These are phyloP conservation scores for Miltochrista miniata DNA, from an alignment of 2,888 invertebrate species.

Conservation along the genomic window DNA sequence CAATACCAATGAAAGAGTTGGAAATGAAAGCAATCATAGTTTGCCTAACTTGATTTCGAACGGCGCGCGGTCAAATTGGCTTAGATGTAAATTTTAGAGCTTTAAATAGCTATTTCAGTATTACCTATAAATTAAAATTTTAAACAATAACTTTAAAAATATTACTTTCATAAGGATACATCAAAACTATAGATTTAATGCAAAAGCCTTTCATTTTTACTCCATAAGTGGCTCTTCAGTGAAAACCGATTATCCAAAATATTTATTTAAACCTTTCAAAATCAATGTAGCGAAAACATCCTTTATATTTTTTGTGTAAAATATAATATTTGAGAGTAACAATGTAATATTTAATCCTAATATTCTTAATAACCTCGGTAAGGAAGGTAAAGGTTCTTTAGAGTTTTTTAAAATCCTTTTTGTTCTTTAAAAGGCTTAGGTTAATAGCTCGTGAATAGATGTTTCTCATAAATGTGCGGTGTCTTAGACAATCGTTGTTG, in stretches of 20 bases:
- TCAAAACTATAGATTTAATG: no score
- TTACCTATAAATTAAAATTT: background rate
- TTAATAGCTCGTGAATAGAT: conserved; percentile 43
- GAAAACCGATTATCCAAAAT: conserved; percentile 63
- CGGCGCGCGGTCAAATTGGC: no score
- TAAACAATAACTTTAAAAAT: background rate
- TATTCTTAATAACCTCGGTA: conserved; percentile 22
- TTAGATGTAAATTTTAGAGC: no score
- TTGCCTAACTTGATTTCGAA: no score
- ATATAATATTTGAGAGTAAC: conserved; percentile 22
- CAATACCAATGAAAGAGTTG: no score
- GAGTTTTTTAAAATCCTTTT: conserved; percentile 17
- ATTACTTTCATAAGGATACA: background rate
- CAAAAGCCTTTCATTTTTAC: background rate
- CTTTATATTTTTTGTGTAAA: conserved; percentile 12
- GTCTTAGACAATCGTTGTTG: conserved; percentile 35
- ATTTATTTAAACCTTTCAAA: conserved; percentile 55
- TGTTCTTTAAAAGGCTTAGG: conserved; percentile 20
- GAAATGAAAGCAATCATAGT: no score
- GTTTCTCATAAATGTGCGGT: conserved; percentile 39
- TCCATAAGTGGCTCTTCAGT: conserved; percentile 32
- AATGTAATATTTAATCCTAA: conserved; percentile 33
- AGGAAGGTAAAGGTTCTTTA: conserved; percentile 19
- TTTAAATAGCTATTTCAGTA: no score
- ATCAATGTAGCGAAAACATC: conserved; percentile 54